Evolutionary conservation across 2,888 invertebrate species (phyloP).

Genomic region (Caenorhabditis auriculariae): DNA sequence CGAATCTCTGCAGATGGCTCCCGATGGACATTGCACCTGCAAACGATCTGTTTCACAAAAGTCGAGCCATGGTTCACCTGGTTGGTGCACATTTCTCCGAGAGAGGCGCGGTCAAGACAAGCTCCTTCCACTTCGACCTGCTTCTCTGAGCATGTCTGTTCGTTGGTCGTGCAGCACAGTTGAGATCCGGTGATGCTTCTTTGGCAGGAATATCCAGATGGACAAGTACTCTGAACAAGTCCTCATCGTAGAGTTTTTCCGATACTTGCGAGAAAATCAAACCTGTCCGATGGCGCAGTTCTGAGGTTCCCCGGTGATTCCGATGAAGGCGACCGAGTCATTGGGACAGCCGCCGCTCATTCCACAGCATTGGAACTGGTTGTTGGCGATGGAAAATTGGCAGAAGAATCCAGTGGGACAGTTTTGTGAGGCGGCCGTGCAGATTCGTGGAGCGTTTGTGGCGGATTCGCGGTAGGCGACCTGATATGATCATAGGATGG

Average conservation of each 20-base stretch:
- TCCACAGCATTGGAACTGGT: slow-evolving; percentile 61
- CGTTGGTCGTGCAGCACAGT: slow-evolving; percentile 56
- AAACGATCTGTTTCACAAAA: background rate
- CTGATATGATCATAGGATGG: background rate
- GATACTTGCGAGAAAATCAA: no score
- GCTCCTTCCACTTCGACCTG: slow-evolving; percentile 58
- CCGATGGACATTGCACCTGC: slow-evolving; percentile 52
- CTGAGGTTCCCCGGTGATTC: slow-evolving; percentile 61
- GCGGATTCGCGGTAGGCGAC: slow-evolving; percentile 54
- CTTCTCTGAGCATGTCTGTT: slow-evolving; percentile 48
- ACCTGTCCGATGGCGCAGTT: slow-evolving; percentile 56
- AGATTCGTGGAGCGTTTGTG: slow-evolving; percentile 51
- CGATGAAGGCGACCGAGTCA: slow-evolving; percentile 60
- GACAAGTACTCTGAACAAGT: slow-evolving; percentile 50
- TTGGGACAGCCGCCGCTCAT: slow-evolving; percentile 61
- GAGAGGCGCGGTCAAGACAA: slow-evolving; percentile 51
- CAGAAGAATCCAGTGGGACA: slow-evolving; percentile 61
- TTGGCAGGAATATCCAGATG: slow-evolving; percentile 61
- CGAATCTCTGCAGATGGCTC: slow-evolving; percentile 48
- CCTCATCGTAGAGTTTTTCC: no score
- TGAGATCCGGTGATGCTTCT: slow-evolving; percentile 53
- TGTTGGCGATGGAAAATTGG: slow-evolving; percentile 55
- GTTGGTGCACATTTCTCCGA: slow-evolving; percentile 51
- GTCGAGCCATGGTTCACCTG: slow-evolving; percentile 12
- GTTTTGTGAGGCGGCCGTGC: slow-evolving; percentile 57